Evolutionary conservation across 35 echinoderm and acorn worm genomes (phyloP).

Genomic region (Strongylocentrotus purpuratus): DNA sequence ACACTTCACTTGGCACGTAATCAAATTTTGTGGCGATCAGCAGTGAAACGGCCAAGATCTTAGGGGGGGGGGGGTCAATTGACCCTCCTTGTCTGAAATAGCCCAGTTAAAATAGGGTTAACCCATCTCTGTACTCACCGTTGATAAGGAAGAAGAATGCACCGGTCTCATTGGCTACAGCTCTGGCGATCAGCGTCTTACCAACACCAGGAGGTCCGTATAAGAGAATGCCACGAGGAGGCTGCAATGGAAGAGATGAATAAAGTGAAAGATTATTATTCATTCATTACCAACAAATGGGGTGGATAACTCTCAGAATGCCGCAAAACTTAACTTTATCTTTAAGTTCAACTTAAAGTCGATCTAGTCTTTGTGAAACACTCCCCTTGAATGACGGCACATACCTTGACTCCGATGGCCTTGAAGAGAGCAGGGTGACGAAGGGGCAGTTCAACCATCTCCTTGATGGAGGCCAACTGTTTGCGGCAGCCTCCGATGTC

Average conservation of each 20-base stretch:
- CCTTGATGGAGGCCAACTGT: constrained; percentile 95
- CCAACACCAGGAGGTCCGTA: constrained; percentile 99
- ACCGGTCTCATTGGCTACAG: constrained; percentile 98
- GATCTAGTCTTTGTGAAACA: no score
- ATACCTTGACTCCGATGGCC: constrained; percentile 98
- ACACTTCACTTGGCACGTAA: no score
- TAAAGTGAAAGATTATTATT: neutral
- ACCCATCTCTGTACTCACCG: constrained; percentile 51
- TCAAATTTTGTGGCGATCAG: no score
- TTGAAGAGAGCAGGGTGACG: constrained; percentile 91
- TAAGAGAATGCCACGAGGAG: constrained; percentile 90
- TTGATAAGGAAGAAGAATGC: constrained; percentile 99
- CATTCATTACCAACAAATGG: no score
- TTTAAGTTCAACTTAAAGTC: no score
- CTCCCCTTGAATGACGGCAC: neutral
- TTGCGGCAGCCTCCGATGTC: constrained; percentile 96
- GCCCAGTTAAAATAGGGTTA: no score
- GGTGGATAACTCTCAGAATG: no score
- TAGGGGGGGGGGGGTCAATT: no score
- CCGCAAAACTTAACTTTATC: no score
- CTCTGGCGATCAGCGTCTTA: constrained; percentile 98
- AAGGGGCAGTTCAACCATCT: constrained; percentile 96
- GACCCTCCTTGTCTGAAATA: no score
- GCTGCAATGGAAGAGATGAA: constrained; percentile 46
- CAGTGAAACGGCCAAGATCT: no score